A percentile compares a stretch with the other conserved stretches of the same genome.
Conservation (phyloP, 2,888 invertebrate genomes). For the Pachymerium ferrugineum region DNA sequence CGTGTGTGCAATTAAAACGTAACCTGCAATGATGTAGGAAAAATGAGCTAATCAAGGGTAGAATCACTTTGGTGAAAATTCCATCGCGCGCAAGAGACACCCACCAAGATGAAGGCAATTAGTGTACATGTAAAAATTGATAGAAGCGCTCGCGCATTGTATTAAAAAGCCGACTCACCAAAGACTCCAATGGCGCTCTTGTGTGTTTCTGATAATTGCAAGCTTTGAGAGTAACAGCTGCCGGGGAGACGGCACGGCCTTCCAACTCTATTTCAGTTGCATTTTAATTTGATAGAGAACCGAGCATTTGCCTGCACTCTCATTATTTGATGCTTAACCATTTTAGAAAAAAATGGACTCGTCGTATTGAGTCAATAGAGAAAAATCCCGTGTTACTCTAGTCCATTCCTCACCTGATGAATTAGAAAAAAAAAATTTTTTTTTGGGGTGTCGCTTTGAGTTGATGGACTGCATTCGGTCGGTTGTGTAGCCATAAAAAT, state of each 20-base stretch:
- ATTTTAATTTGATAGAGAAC: constrained; percentile 17
- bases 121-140: constrained; percentile 31
- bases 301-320: constrained; percentile 20
- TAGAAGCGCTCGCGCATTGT: constrained; percentile 24
- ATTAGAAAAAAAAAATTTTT: not conserved
- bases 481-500: constrained; percentile 1
- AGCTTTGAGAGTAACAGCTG: constrained; percentile 29
- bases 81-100: constrained; percentile 25
- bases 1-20: constrained; percentile 29
- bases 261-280: constrained; percentile 18
- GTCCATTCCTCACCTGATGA: not conserved
- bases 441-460: not conserved
- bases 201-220: constrained; percentile 29
- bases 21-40: constrained; percentile 31
- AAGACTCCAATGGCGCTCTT: constrained; percentile 23
- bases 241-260: constrained; percentile 6
- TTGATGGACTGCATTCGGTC: not conserved
- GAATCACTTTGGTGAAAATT: constrained; percentile 31
- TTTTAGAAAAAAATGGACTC: not conserved
- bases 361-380: not conserved
- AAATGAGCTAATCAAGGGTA: constrained; percentile 32
- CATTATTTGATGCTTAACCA: constrained; percentile 21
- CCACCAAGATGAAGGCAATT: constrained; percentile 31
- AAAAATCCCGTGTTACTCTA: not conserved
- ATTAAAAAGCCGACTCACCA: constrained; percentile 22